These are phyloP conservation scores for Drosophila limbata DNA, from an alignment of 2,888 invertebrate species.

Conservation along the genomic window DNA sequence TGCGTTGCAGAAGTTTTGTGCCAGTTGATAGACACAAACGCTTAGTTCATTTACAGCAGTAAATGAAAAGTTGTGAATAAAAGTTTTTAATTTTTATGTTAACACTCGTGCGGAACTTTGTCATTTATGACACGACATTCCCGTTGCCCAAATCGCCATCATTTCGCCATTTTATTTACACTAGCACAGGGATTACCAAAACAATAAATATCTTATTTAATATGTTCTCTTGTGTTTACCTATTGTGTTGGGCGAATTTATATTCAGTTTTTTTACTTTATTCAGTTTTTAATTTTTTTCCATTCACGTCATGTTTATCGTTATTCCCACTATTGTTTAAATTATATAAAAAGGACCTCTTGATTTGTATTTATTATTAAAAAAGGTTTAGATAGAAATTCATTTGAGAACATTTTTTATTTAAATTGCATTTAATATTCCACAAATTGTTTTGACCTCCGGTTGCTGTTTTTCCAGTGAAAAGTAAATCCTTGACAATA, in stretches of 20 bases:
- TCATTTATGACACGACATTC: slow-evolving; percentile 24
- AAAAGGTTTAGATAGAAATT: background rate
- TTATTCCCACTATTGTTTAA: background rate
- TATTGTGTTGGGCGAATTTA: slow-evolving; percentile 17
- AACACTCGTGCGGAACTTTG: slow-evolving; percentile 52
- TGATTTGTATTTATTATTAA: background rate
- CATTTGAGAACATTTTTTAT: background rate
- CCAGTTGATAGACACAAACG: slow-evolving; percentile 37
- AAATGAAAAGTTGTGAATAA: slow-evolving; percentile 57
- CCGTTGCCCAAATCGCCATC: slow-evolving; percentile 8
- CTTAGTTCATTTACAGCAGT: slow-evolving; percentile 55
- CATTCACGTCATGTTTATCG: background rate
- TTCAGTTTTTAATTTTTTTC: background rate
- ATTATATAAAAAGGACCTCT: too few relatives aligned
- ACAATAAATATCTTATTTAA: background rate
- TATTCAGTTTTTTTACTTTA: slow-evolving; percentile 28
- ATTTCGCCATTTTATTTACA: slow-evolving; percentile 25
- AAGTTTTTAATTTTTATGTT: slow-evolving; percentile 66
- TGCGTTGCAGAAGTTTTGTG: slow-evolving; percentile 44
- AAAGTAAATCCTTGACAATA: background rate
- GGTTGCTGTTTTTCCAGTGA: background rate
- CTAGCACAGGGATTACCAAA: slow-evolving; percentile 27
- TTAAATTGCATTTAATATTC: background rate
- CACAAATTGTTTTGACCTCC: background rate
- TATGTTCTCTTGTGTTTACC: background rate